Evolutionary conservation across 2,888 invertebrate species (phyloP), one percentile per base, ranked within the genome.

Genomic region (Cremastinae sp.): DNA sequence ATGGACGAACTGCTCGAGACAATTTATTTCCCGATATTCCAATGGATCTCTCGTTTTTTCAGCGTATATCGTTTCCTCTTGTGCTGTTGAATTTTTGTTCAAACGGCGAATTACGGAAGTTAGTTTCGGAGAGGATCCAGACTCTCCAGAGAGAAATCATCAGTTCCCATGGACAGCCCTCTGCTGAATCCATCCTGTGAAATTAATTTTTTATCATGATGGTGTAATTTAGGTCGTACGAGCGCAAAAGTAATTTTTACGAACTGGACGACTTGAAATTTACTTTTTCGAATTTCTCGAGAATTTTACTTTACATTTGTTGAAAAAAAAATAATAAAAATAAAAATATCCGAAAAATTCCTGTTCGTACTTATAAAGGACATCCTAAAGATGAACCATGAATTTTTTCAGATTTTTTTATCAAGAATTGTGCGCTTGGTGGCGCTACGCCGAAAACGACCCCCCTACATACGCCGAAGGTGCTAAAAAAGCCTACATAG

Each of bases 61-160:
- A 59, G 69, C 16, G 12, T 64, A 43, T 68, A 41, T 45, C 43
- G 22, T 22, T 72, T 56, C 53, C 56, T 68, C 59, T 53, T 71
- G 55, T 65, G 53, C 45, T 53, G 4, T 45, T 56, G 37, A 43
- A 51, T 69, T 10, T 22, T 55, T 56, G 64, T 37, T 55, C 45
- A 10, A 14, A 14, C 20, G 7, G 0, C 7, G 10, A 37, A 45
- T 53, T 28, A 39, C 37, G n/a, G 28, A 68, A 41, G 43, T 89
- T 83, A 91, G 81, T 96, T 96, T 90, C 95, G 94, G 85, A 98
- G 91, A 75, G 98, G 98, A 92, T 98, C 98, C 90, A 98, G 93
- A 90, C 96, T 97, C 89, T 97, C 97, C 90, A 98, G 91, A 82
- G 96, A 96, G 91, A 98, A 98, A 91, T 98, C 97, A 90, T 97